phyloP scores from a whole-genome alignment of 2,888 invertebrate species.

The Metacarcinus magister region DNA sequence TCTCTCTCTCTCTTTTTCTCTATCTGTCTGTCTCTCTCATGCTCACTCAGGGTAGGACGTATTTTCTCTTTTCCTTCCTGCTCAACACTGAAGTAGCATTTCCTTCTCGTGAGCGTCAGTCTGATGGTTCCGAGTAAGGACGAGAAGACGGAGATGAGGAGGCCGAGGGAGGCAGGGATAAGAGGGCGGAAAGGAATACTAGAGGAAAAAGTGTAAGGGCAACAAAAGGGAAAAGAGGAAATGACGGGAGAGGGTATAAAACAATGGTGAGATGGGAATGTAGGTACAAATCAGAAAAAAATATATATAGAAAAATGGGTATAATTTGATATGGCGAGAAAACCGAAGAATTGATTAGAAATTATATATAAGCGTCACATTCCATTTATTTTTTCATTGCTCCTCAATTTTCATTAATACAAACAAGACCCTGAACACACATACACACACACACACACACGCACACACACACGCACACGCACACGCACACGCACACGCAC shows the following conservation, averaged over 20 bases:
- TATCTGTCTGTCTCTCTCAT: neutral
- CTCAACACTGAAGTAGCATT: conserved; percentile 7
- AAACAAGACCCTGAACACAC: too few species aligned
- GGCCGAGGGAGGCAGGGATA: neutral
- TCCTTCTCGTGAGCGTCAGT: neutral
- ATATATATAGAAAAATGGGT: conserved; percentile 46
- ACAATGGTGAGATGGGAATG: conserved; percentile 35
- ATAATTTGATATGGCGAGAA: too few species aligned
- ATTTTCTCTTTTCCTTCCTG: neutral
- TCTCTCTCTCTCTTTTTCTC: conserved; percentile 48
- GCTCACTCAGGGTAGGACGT: conserved; percentile 5
- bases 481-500: conserved; percentile 51
- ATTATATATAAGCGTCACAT: too few species aligned
- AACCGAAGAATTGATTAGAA: too few species aligned
- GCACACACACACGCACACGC: conserved; percentile 43
- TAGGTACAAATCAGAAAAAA: neutral
- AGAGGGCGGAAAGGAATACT: neutral
- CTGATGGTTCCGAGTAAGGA: neutral
- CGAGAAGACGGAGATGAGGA: neutral
- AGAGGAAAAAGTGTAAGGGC: neutral
- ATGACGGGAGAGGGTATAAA: neutral
- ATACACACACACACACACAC: conserved; percentile 53
- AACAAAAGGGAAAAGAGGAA: neutral
- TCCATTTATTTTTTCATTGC: too few species aligned
- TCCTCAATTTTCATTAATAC: too few species aligned